phyloP scores from a whole-genome alignment of 2,113 vertebrate genomes.

The Ctenomys sociabilis region DNA sequence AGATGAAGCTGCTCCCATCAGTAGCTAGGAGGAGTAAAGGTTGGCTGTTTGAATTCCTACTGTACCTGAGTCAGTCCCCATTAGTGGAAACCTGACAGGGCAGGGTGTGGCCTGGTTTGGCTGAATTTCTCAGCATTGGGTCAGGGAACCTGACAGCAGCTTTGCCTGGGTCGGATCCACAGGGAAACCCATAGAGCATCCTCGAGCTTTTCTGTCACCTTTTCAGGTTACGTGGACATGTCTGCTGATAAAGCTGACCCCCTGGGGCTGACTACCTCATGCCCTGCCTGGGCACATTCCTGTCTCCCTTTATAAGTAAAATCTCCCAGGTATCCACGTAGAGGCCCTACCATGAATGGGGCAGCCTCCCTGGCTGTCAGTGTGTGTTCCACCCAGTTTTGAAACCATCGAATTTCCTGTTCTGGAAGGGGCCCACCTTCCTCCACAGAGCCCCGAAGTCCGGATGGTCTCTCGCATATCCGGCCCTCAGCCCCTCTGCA shows the following conservation, averaged over 20 bases:
- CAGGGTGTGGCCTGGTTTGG: background rate
- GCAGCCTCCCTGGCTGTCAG: background rate
- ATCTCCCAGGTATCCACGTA: background rate
- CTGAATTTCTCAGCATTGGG: background rate
- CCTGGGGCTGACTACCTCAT: background rate
- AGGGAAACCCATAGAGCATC: background rate
- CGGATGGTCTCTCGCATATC: background rate
- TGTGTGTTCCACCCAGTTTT: background rate
- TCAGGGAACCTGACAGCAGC: background rate
- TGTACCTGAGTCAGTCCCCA: background rate
- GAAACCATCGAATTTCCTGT: background rate
- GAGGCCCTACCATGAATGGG: background rate
- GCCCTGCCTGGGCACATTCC: background rate
- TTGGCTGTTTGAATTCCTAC: background rate
- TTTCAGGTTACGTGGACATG: background rate
- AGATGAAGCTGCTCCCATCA: background rate
- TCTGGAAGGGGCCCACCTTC: background rate
- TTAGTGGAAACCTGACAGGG: background rate
- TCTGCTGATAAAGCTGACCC: background rate
- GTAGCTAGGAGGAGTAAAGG: background rate
- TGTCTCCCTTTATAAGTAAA: background rate
- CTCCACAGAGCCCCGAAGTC: background rate
- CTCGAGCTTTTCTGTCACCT: background rate
- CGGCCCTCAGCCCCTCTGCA: background rate
- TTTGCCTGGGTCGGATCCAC: background rate